Conservation (phyloP, 2,113 vertebrate species). For the Arizona elegans region DNA sequence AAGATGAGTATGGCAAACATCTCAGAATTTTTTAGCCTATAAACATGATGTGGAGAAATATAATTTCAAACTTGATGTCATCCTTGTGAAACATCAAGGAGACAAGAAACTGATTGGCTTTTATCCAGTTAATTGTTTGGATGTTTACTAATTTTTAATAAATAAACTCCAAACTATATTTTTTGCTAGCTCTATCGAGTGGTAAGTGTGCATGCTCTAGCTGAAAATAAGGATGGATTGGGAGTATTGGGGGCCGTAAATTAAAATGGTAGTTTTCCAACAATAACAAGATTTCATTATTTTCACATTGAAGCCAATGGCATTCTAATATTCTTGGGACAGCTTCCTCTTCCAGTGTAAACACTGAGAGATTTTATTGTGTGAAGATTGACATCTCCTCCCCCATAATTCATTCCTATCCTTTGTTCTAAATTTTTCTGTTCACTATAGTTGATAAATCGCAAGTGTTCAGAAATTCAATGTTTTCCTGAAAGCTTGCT, state of each 20-base stretch:
- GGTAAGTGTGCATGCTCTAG: not conserved
- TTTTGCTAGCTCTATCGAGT: not conserved
- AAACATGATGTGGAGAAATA: not conserved
- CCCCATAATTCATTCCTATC: not conserved
- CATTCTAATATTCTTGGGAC: not conserved
- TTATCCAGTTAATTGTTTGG: not conserved
- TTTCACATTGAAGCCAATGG: not conserved
- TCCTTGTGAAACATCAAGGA: not conserved
- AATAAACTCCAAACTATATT: not conserved
- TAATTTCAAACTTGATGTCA: not conserved
- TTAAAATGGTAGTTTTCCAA: not conserved
- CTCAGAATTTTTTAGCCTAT: not conserved
- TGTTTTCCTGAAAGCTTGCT: not conserved
- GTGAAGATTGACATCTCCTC: not conserved
- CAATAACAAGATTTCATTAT: not conserved
- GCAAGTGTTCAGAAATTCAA: not conserved
- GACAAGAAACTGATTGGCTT: not conserved
- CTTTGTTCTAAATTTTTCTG: not conserved
- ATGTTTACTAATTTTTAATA: not conserved
- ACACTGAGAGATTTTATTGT: not conserved
- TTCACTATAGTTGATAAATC: not conserved
- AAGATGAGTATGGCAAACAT: not conserved
- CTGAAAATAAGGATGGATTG: not conserved
- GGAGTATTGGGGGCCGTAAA: not conserved
- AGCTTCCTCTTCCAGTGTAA: not conserved